Conservation (phyloP, 2,113 vertebrate species). For the Bubo scandiacus region DNA sequence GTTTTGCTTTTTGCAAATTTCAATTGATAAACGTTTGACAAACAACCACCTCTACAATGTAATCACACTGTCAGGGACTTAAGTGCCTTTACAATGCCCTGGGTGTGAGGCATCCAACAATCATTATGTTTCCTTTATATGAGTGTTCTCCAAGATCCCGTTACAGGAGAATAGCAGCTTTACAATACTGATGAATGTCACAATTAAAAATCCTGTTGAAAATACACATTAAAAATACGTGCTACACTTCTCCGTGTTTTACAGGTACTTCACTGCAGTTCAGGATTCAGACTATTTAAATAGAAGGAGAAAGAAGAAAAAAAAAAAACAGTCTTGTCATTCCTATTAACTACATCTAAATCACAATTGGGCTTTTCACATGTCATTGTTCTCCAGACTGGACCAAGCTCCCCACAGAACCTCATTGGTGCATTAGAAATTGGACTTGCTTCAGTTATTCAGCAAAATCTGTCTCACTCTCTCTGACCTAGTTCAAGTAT, state of each 20-base stretch:
- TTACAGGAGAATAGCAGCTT: background rate
- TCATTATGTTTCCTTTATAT: background rate
- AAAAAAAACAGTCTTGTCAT: background rate
- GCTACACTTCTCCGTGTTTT: background rate
- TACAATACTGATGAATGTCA: background rate
- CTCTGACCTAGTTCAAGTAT: background rate
- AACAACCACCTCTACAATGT: background rate
- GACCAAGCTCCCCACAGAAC: background rate
- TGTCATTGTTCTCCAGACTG: background rate
- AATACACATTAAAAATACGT: background rate
- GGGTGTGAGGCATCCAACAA: background rate
- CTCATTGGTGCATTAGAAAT: background rate
- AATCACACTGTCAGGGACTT: background rate
- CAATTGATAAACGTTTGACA: background rate
- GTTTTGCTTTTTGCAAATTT: background rate
- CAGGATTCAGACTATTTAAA: background rate
- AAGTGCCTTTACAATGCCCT: background rate
- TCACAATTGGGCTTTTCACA: background rate
- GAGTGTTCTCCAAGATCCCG: background rate
- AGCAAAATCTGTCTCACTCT: background rate
- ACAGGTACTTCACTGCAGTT: background rate
- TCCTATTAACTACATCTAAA: background rate
- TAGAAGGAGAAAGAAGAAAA: rapidly evolving
- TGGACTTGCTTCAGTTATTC: background rate
- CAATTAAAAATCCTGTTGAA: background rate